These are phyloP conservation scores for Pangasius sanitwongsei DNA, from an alignment of 2,797 vertebrate species.

Conservation along the genomic window DNA sequence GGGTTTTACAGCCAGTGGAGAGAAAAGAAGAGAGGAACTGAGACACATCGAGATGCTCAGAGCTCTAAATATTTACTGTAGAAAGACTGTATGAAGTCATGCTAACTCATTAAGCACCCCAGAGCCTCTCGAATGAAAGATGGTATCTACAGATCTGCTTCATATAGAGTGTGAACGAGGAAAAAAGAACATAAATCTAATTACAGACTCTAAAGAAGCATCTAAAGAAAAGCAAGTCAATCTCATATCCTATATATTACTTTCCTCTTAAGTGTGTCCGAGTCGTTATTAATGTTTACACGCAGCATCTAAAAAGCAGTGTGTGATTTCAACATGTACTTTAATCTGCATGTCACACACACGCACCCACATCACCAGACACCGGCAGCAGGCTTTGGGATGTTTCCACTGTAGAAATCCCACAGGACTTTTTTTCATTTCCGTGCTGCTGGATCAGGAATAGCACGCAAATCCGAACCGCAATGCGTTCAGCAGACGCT, in stretches of 20 bases:
- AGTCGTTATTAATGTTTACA: not conserved
- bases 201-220: not conserved
- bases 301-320: not conserved
- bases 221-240: not conserved
- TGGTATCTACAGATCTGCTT: not conserved
- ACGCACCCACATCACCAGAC: not conserved
- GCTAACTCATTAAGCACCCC: not conserved
- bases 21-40: not conserved
- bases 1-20: not conserved
- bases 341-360: not conserved
- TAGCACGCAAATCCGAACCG: not conserved
- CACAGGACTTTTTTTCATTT: not conserved
- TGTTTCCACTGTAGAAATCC: not conserved
- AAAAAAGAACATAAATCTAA: not conserved
- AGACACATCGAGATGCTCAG: not conserved
- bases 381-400: not conserved
- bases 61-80: conserved; percentile 3
- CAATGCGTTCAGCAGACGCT: conserved; percentile 5
- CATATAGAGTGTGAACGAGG: not conserved
- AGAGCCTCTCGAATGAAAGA: not conserved
- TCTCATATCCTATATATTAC: not conserved
- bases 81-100: not conserved
- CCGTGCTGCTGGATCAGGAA: not conserved
- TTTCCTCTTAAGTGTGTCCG: not conserved
- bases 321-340: not conserved